These are phyloP conservation scores for Drosophila jambulina DNA, from an alignment of 1,140 invertebrate species.

Conservation along the genomic window DNA sequence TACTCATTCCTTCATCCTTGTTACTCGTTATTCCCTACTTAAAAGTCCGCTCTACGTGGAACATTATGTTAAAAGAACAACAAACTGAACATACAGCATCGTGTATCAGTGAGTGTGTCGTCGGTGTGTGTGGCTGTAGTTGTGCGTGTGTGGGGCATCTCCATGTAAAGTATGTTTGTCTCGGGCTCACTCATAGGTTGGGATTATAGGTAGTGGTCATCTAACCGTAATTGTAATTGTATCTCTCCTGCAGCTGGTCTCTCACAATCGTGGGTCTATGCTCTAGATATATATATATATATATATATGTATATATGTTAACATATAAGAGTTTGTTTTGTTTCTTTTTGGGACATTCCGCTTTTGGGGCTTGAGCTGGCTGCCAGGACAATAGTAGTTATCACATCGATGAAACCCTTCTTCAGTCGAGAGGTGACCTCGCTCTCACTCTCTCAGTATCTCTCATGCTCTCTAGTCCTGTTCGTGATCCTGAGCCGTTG, in stretches of 20 bases:
- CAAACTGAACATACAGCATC: constrained; percentile 30
- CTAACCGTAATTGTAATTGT: constrained; percentile 8
- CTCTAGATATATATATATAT: constrained; percentile 4
- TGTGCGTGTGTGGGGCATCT: constrained; percentile 16
- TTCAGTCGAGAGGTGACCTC: constrained; percentile 39
- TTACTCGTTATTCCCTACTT: neutral
- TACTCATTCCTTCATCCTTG: neutral
- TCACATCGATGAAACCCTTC: constrained; percentile 62
- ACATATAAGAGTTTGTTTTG: neutral
- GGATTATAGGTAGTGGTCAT: constrained; percentile 25
- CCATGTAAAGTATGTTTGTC: constrained; percentile 62
- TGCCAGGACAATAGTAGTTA: constrained; percentile 49
- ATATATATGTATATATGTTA: neutral
- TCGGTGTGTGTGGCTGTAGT: neutral
- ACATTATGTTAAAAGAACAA: constrained; percentile 26
- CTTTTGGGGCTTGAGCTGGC: constrained; percentile 37
- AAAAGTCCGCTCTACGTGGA: constrained; percentile 24
- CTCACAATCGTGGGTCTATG: constrained; percentile 1
- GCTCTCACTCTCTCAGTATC: constrained; percentile 1
- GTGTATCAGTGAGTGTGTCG: neutral
- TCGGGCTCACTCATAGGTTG: constrained; percentile 72
- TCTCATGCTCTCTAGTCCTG: constrained; percentile 12
- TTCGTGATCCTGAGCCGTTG: neutral
- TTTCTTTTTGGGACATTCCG: neutral
- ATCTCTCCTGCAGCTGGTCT: constrained; percentile 16